Conservation (phyloP, 2,113 vertebrate genomes). For the Actenoides hombroni region DNA sequence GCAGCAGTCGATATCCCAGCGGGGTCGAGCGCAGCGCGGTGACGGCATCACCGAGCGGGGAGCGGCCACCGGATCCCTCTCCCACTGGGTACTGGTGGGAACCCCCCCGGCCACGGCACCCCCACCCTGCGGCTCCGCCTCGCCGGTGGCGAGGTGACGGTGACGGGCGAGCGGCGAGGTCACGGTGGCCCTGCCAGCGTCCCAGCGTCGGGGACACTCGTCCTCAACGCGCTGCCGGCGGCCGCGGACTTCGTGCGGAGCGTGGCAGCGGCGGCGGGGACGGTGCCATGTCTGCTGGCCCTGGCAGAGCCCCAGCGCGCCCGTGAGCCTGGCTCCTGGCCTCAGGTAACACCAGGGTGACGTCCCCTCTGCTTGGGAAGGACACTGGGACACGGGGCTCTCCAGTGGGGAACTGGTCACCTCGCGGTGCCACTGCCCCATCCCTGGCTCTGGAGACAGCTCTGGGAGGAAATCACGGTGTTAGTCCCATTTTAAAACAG, state of each 20-base stretch:
- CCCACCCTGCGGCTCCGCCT: background rate
- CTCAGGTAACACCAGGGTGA: slow-evolving; percentile 12
- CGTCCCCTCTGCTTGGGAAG: too few species aligned
- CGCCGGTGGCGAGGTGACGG: background rate
- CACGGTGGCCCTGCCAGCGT: background rate
- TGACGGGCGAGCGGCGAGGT: background rate
- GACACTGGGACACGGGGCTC: background rate
- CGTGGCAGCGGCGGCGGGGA: background rate
- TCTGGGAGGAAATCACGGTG: fast-evolving
- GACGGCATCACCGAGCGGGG: background rate
- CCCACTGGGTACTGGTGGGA: background rate
- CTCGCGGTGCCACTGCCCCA: fast-evolving
- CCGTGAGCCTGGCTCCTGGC: background rate
- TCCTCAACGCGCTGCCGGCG: background rate
- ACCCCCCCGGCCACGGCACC: background rate
- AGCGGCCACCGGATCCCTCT: fast-evolving
- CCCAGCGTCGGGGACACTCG: background rate
- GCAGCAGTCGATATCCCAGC: slow-evolving; percentile 15
- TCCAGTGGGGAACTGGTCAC: fast-evolving
- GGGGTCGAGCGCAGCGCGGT: background rate
- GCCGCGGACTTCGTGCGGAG: slow-evolving; percentile 9
- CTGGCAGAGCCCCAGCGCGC: background rate
- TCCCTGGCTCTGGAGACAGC: fast-evolving
- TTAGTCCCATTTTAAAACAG: background rate
- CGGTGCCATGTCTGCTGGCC: fast-evolving